Base-by-base conservation (phyloP, 2,888 invertebrate species). In the Rotaria socialis region DNA sequence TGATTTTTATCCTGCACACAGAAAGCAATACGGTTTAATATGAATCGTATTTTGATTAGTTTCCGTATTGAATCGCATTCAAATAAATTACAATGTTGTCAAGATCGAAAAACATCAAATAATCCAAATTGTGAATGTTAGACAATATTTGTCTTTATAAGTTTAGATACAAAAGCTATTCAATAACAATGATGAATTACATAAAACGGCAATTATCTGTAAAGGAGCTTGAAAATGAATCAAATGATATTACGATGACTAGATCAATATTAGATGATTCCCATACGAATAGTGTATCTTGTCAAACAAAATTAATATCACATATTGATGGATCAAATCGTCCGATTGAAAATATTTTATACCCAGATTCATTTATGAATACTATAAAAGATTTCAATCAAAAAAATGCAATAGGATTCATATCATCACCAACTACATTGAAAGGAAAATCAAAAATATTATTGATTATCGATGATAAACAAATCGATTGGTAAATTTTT, bases 131-230 rank as follows among this genome's bases (percentile, higher is more conserved):
- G 16, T 16, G 52, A 52, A 52, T 14, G 52, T 3, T 16, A 52
- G 14, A 52, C 52, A 8, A 24, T 22, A 8, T 8, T 56, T 56
- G 24, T 24, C 6, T 24, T 56, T 56, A 7, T 56, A 10, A 7
- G 0, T 56, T 56, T 24, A 56, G 56, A 56, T 56, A 56, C 8
- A 7, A 7, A 8, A 24, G 0, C 24, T 6, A 56, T 6, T 1
- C 4, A 35, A 35, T 35, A 35, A 27, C 3, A 16, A 85, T 96
- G 95, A 96, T 97, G 94, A 96, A 96, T 94, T 96, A 95, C 95
- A 93, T 97, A 94, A 96, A 96, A 93, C 94, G 97, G 94, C 95
- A 95, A 93, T 97, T 97, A 94, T 96, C 96, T 93, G 96, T 96
- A 92, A 96, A 96, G 92, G 97, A 97, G 92, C 94, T 97, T 90